These are phyloP conservation scores for Sarcophaga rosellei DNA, from an alignment of 2,888 invertebrate genomes.

Conservation along the genomic window DNA sequence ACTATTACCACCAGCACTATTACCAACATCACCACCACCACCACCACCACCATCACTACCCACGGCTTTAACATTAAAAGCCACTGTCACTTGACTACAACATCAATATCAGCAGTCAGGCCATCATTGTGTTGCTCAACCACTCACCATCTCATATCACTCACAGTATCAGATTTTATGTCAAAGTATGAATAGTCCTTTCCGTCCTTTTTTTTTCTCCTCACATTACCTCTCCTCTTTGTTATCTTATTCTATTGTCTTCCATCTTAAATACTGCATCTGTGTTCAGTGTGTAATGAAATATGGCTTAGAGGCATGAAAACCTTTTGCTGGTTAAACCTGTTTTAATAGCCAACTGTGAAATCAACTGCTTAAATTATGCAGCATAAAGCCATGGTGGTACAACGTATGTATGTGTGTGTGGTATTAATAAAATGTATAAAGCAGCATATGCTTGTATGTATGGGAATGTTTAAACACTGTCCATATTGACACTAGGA, in stretches of 20 bases:
- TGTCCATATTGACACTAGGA: not conserved
- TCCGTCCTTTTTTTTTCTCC: conserved; percentile 32
- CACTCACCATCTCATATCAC: no score
- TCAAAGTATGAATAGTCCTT: conserved; percentile 25
- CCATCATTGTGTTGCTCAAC: conserved; percentile 23
- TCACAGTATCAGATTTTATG: conserved; percentile 11
- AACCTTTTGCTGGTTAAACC: conserved; percentile 44
- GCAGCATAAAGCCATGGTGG: no score
- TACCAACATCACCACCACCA: not conserved
- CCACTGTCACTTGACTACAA: conserved; percentile 57
- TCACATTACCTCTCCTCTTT: not conserved
- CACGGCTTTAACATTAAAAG: conserved; percentile 47
- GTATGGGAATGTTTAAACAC: conserved; percentile 5
- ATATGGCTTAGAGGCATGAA: conserved; percentile 51
- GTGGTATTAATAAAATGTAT: no score
- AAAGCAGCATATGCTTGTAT: not conserved
- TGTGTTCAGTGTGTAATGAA: conserved; percentile 33
- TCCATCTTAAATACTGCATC: conserved; percentile 1
- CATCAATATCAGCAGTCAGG: conserved; percentile 23
- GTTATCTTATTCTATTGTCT: not conserved
- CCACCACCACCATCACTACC: conserved; percentile 22
- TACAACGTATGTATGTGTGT: no score
- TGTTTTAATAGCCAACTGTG: conserved; percentile 38
- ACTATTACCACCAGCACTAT: conserved; percentile 10
- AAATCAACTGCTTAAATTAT: not conserved